Percentiles rank a stretch among this genome's conserved stretches.
Conservation (phyloP, 2,797 vertebrate genomes). For the Pogoniulus pusillus region DNA sequence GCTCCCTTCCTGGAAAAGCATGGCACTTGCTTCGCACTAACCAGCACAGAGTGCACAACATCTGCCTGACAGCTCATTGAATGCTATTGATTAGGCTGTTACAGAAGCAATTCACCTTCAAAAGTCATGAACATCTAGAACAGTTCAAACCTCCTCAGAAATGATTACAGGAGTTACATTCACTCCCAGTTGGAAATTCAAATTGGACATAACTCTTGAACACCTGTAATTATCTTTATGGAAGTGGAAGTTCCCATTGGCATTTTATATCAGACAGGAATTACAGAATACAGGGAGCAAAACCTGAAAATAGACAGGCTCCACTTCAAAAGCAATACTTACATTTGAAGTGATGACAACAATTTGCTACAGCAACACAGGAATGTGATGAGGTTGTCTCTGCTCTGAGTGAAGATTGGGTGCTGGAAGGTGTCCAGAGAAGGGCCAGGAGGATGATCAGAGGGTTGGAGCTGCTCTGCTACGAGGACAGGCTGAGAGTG, state of each 20-base stretch:
- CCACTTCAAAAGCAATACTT: background rate
- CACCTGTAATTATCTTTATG: background rate
- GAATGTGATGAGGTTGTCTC: background rate
- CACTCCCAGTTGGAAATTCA: conserved; percentile 13
- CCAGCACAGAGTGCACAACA: rapidly evolving
- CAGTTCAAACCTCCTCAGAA: background rate
- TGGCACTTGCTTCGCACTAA: background rate
- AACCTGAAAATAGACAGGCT: background rate
- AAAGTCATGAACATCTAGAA: background rate
- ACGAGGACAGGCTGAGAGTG: too few relatives aligned
- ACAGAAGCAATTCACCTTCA: background rate
- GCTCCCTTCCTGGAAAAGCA: background rate
- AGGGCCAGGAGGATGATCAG: too few relatives aligned
- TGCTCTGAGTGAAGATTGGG: background rate
- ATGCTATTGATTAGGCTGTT: background rate
- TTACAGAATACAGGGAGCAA: background rate
- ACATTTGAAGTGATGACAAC: background rate
- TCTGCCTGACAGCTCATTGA: background rate
- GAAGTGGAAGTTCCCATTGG: background rate
- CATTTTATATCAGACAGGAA: background rate
- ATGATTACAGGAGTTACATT: background rate
- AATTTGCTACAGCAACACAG: background rate
- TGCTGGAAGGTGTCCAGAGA: background rate
- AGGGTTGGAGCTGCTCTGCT: too few relatives aligned
- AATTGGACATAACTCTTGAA: background rate